Conservation (phyloP, 2,888 invertebrate species). For the Pseudeuparius sepicola region DNA sequence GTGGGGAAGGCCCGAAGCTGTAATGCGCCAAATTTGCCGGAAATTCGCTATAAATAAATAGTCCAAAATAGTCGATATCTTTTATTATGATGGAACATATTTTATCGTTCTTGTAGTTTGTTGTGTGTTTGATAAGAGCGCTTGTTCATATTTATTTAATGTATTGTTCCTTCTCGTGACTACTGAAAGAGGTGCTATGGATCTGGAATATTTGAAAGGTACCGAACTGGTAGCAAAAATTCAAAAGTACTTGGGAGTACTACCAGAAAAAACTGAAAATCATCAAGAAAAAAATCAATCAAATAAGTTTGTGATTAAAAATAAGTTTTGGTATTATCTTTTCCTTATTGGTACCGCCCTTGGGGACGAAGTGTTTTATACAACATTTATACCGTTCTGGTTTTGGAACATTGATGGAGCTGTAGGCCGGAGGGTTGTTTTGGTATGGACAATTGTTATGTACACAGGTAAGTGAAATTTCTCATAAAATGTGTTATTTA, state of each 20-base stretch:
- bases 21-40: no score
- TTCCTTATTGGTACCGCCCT: slow-evolving; percentile 77
- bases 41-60: no score
- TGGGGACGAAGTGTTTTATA: slow-evolving; percentile 86
- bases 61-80: no score
- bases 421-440: slow-evolving; percentile 70
- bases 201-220: slow-evolving; percentile 65
- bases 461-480: slow-evolving; percentile 58
- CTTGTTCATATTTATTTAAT: no score
- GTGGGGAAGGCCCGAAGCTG: no score
- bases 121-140: no score
- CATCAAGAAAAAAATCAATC: slow-evolving; percentile 20
- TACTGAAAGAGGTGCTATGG: no score
- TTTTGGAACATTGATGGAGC: slow-evolving; percentile 90
- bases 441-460: slow-evolving; percentile 77
- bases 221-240: slow-evolving; percentile 67
- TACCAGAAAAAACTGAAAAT: slow-evolving; percentile 35
- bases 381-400: slow-evolving; percentile 86
- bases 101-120: no score
- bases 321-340: slow-evolving; percentile 74
- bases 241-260: slow-evolving; percentile 70
- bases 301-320: slow-evolving; percentile 46
- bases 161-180: no score
- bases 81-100: no score
- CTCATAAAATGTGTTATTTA: slow-evolving; percentile 1